Evolutionary conservation across 2,888 invertebrate species (phyloP).

Genomic region (Chrysopilus asiliformis): DNA sequence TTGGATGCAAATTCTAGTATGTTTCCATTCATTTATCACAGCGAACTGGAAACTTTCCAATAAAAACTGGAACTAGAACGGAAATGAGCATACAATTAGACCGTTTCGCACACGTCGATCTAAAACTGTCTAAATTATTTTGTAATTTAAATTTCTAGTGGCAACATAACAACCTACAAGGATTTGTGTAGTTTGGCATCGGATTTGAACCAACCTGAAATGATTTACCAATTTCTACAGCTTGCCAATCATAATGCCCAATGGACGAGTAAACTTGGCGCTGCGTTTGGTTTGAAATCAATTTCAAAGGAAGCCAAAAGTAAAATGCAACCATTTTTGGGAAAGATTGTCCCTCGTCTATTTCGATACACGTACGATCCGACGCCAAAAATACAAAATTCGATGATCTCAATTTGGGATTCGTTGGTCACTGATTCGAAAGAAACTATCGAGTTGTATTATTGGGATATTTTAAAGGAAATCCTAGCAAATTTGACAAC

Average conservation of each 20-base stretch:
- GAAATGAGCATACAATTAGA: too few species aligned
- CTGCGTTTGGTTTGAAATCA: constrained; percentile 83
- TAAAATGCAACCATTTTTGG: constrained; percentile 66
- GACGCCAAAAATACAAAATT: constrained; percentile 78
- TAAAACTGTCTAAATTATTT: too few species aligned
- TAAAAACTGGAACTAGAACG: too few species aligned
- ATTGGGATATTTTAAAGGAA: constrained; percentile 49
- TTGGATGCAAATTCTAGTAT: too few species aligned
- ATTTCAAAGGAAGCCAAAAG: constrained; percentile 74
- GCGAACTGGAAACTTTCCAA: too few species aligned
- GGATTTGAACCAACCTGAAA: constrained; percentile 87
- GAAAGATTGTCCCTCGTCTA: constrained; percentile 75
- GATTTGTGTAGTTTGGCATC: constrained; percentile 88
- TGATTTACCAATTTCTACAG: constrained; percentile 93
- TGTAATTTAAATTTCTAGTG: constrained; percentile 39
- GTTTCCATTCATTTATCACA: too few species aligned
- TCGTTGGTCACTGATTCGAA: constrained; percentile 74
- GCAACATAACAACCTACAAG: constrained; percentile 83
- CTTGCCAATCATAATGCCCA: constrained; percentile 86
- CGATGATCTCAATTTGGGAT: constrained; percentile 91
- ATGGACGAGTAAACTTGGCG: constrained; percentile 86
- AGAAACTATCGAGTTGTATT: constrained; percentile 51
- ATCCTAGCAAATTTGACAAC: constrained; percentile 68
- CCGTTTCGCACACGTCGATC: too few species aligned
- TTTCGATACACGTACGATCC: constrained; percentile 82